Conservation (phyloP, 2,797 vertebrate genomes). For the Ciconia nigra region DNA sequence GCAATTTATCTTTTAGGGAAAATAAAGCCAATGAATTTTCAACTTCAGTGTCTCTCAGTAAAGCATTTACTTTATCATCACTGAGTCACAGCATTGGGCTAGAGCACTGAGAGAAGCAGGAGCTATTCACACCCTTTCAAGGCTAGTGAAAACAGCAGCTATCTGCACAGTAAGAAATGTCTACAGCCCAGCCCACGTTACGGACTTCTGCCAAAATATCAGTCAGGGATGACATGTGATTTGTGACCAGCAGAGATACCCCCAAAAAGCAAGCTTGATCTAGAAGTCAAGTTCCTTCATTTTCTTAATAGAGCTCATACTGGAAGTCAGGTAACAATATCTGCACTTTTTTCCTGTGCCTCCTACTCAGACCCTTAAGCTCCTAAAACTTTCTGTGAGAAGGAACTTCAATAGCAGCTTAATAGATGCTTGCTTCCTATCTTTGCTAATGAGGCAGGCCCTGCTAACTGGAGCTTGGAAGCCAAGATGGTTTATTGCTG, state of each 20-base stretch:
- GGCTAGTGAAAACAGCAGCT: not conserved
- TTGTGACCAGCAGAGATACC: not conserved
- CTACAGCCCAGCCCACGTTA: not conserved
- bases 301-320: not conserved
- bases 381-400: not conserved
- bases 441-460: not conserved
- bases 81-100: not conserved
- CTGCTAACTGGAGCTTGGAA: constrained; percentile 14
- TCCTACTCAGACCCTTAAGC: not conserved
- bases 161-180: not conserved
- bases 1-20: not conserved
- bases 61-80: not conserved
- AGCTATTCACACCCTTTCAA: not conserved
- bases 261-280: not conserved
- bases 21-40: not conserved
- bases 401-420: not conserved
- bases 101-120: not conserved
- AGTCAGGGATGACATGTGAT: not conserved
- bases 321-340: not conserved
- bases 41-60: not conserved
- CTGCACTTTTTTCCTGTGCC: not conserved
- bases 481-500: not conserved
- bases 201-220: not conserved
- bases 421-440: not conserved
- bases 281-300: not conserved